Percentiles rank a stretch among this genome's conserved stretches.
Conservation (phyloP, 2,797 vertebrate species). For the Hyperoplus lanceolatus region DNA sequence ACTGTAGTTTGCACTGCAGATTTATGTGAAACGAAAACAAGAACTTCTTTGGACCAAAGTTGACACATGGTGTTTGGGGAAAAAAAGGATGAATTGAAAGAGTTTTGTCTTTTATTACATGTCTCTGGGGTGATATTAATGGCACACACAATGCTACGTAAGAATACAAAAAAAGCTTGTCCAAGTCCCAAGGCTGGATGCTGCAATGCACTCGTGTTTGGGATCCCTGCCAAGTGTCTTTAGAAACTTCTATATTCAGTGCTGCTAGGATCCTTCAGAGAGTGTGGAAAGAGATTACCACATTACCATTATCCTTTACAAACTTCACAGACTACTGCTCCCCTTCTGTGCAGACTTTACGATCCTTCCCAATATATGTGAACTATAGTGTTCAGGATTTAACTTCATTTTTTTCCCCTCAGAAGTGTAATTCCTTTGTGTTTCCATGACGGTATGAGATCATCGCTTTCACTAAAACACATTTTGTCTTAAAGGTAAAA, state of each 20-base stretch:
- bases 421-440: background rate
- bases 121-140: constrained; percentile 18
- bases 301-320: constrained; percentile 21
- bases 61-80: constrained; percentile 10
- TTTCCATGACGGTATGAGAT: background rate
- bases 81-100: background rate
- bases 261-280: constrained; percentile 29
- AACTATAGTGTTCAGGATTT: background rate
- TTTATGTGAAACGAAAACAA: constrained; percentile 5
- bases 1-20: constrained; percentile 5
- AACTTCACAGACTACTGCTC: background rate
- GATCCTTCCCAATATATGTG: constrained; percentile 1
- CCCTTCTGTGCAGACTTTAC: constrained; percentile 8
- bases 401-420: background rate
- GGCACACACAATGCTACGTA: constrained; percentile 15
- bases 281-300: constrained; percentile 6
- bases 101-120: background rate
- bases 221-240: constrained; percentile 28
- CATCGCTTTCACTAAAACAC: background rate
- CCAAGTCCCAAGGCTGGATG: constrained; percentile 6
- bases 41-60: background rate
- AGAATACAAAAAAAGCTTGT: constrained; percentile 8
- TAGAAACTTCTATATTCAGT: constrained; percentile 28
- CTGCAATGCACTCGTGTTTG: constrained; percentile 27
- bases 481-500: background rate